Evolutionary conservation across 2,888 invertebrate genomes (phyloP).

Genomic region (Vannuccia rotundouncinata): DNA sequence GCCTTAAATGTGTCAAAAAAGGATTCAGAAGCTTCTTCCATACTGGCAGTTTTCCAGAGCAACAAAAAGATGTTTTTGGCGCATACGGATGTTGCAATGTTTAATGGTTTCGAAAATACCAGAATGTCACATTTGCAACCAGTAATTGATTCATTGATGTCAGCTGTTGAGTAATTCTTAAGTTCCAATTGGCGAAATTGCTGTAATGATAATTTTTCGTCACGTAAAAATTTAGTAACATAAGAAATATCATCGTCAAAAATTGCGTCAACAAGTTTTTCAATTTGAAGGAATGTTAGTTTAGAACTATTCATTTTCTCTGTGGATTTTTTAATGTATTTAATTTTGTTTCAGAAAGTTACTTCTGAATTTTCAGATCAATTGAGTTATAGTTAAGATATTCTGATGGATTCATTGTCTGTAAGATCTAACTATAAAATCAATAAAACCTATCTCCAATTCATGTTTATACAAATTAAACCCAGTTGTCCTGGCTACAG

Average conservation of each 20-base stretch:
- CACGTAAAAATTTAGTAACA: neutral
- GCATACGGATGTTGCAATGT: neutral
- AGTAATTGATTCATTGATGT: neutral
- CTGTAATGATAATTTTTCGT: neutral
- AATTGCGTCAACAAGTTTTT: neutral
- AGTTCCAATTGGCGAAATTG: neutral
- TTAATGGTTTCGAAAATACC: neutral
- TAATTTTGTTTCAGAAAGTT: too few relatives aligned
- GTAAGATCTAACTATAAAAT: too few relatives aligned
- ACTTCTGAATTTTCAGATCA: too few relatives aligned
- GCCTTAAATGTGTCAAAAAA: neutral
- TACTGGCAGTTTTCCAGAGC: neutral
- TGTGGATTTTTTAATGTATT: too few relatives aligned
- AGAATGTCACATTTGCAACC: neutral
- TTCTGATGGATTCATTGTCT: too few relatives aligned
- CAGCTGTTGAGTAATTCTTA: neutral
- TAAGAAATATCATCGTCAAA: neutral
- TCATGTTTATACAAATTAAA: too few relatives aligned
- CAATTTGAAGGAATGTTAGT: too few relatives aligned
- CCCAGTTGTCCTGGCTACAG: too few relatives aligned
- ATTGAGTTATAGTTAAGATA: too few relatives aligned
- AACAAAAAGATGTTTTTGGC: neutral
- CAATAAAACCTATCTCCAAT: too few relatives aligned
- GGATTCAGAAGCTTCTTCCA: neutral
- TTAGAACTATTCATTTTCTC: too few relatives aligned